Conservation (phyloP, 2,113 vertebrate species). For the Lutjanus erythropterus region DNA sequence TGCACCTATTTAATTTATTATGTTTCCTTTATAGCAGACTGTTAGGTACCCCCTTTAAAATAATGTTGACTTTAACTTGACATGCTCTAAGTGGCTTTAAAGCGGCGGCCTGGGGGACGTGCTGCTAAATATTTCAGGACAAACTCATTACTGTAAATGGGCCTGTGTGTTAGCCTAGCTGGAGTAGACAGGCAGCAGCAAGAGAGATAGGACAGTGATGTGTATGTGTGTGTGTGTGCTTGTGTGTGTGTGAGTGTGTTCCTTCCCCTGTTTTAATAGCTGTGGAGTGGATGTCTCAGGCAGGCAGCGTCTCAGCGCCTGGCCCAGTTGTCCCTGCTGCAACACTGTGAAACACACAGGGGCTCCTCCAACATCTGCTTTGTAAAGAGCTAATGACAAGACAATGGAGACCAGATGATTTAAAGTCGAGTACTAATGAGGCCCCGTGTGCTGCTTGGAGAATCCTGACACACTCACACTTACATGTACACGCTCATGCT, state of each 20-base stretch:
- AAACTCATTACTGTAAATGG: slow-evolving; percentile 82
- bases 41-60: slow-evolving; percentile 78
- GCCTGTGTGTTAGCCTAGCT: slow-evolving; percentile 75
- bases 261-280: slow-evolving; percentile 57
- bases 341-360: slow-evolving; percentile 79
- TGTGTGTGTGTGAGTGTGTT: slow-evolving; percentile 24
- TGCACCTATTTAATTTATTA: slow-evolving; percentile 78
- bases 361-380: slow-evolving; percentile 84
- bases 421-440: slow-evolving; percentile 83
- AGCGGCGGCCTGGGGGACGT: slow-evolving; percentile 74
- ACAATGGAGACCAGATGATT: slow-evolving; percentile 80
- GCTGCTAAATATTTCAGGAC: slow-evolving; percentile 86
- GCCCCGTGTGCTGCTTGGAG: slow-evolving; percentile 76
- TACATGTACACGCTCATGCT: slow-evolving; percentile 54
- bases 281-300: slow-evolving; percentile 60
- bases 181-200: slow-evolving; percentile 70
- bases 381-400: slow-evolving; percentile 86
- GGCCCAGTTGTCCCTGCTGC: slow-evolving; percentile 75
- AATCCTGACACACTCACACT: slow-evolving; percentile 58
- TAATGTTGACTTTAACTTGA: slow-evolving; percentile 83
- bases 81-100: slow-evolving; percentile 83
- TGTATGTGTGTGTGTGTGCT: slow-evolving; percentile 50
- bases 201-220: slow-evolving; percentile 66
- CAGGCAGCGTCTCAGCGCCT: slow-evolving; percentile 62
- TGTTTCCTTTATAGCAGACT: slow-evolving; percentile 70